phyloP scores from a whole-genome alignment of 2,888 invertebrate genomes.

The Acanthococcus lagerstroemiae region DNA sequence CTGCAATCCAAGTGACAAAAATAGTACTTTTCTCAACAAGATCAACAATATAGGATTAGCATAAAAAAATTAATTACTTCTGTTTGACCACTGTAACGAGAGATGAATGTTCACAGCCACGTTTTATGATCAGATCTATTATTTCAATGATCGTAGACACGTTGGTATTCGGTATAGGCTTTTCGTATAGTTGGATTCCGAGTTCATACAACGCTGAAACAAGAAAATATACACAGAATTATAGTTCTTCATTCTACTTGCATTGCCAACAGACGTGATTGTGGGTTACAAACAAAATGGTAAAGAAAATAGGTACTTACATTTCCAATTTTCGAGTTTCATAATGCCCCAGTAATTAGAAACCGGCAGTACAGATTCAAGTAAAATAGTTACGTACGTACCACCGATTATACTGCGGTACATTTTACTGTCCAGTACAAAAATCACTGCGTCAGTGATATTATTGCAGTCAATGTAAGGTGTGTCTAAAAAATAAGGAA shows the following conservation, averaged over 20 bases:
- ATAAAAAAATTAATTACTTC: conserved; percentile 5
- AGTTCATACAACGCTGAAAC: conserved; percentile 43
- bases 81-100: conserved; percentile 38
- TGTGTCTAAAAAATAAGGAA: not conserved
- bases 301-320: conserved; percentile 40
- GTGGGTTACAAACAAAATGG: conserved; percentile 1
- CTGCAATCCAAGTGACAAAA: not conserved
- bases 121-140: conserved; percentile 44
- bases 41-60: not conserved
- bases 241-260: no score
- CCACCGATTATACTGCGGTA: conserved; percentile 37
- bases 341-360: conserved; percentile 47
- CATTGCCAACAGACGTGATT: no score
- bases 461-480: not conserved
- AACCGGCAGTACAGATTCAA: conserved; percentile 48
- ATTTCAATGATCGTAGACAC: conserved; percentile 42
- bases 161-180: conserved; percentile 36
- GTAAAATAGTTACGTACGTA: conserved; percentile 49
- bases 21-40: not conserved
- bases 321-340: conserved; percentile 48
- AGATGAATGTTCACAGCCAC: conserved; percentile 41
- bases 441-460: not conserved
- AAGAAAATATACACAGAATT: no score
- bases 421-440: not conserved
- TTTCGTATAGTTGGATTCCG: conserved; percentile 41